A percentile compares a stretch with the other conserved stretches of the same genome.
phyloP scores from a whole-genome alignment of 2,888 invertebrate genomes.

The Ophion ventricosus region DNA sequence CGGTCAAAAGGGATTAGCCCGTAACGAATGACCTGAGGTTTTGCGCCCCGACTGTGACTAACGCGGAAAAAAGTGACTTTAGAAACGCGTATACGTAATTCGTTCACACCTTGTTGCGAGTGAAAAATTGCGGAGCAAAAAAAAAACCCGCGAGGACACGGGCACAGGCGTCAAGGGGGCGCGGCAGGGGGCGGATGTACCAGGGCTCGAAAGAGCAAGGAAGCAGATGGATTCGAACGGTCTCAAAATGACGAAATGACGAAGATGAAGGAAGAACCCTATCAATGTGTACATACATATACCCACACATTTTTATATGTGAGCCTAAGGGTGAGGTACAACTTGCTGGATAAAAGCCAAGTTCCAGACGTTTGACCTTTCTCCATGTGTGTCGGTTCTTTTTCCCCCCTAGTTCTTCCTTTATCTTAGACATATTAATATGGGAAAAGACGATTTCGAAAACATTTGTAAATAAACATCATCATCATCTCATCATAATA shows the following conservation, averaged over 20 bases:
- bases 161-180: conserved; percentile 8
- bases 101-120: conserved; percentile 65
- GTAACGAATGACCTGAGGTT: neutral
- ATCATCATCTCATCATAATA: too few relatives aligned
- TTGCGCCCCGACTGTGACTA: conserved; percentile 5
- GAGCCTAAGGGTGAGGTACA: conserved; percentile 49
- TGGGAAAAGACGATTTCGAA: too few relatives aligned
- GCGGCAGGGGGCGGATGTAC: too few relatives aligned
- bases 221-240: conserved; percentile 29
- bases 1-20: neutral
- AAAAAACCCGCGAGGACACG: conserved; percentile 14
- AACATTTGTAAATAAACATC: too few relatives aligned
- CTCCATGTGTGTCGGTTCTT: conserved; percentile 63
- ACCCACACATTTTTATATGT: too few relatives aligned
- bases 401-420: conserved; percentile 65
- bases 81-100: conserved; percentile 53
- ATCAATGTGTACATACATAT: neutral
- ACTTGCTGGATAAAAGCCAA: conserved; percentile 72
- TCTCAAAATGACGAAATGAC: conserved; percentile 50
- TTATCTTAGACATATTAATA: conserved; percentile 73
- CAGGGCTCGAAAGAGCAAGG: conserved; percentile 2
- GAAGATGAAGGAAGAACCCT: conserved; percentile 64
- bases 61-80: conserved; percentile 8
- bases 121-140: conserved; percentile 33
- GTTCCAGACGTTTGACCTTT: conserved; percentile 78